These are phyloP conservation scores for Leistus spinibarbis DNA, from an alignment of 2,888 invertebrate genomes.

Conservation along the genomic window DNA sequence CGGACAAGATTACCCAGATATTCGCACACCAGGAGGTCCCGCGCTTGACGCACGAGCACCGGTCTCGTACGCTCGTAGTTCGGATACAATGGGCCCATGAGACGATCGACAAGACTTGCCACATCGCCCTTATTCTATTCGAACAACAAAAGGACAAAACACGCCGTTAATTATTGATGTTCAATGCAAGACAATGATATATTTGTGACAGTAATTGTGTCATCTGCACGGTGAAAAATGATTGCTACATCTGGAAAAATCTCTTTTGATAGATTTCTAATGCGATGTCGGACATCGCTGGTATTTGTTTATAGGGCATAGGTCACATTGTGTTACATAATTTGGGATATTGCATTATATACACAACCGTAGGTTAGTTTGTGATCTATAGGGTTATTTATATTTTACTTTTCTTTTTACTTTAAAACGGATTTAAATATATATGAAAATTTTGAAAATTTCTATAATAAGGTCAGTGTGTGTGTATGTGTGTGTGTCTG, in stretches of 20 bases:
- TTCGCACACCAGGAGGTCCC: slow-evolving; percentile 69
- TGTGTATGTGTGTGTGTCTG: too few species aligned
- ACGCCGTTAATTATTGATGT: neutral
- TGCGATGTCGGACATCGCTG: neutral
- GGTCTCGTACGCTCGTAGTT: slow-evolving; percentile 65
- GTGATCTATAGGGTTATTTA: too few species aligned
- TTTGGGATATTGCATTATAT: neutral
- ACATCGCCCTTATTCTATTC: slow-evolving; percentile 55
- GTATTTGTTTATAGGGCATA: neutral
- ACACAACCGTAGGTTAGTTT: too few species aligned
- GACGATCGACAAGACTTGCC: slow-evolving; percentile 63
- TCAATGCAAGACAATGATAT: slow-evolving; percentile 5
- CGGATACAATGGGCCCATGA: slow-evolving; percentile 68
- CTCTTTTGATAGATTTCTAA: neutral
- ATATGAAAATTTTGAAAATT: too few species aligned
- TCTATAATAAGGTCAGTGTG: too few species aligned
- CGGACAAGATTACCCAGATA: slow-evolving; percentile 67
- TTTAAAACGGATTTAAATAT: too few species aligned
- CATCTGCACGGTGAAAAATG: neutral
- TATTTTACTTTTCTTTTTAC: too few species aligned
- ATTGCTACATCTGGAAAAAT: neutral
- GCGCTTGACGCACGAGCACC: slow-evolving; percentile 70
- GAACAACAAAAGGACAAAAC: slow-evolving; percentile 45
- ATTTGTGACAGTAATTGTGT: neutral
- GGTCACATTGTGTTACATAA: neutral